Evolutionary conservation across 2,113 vertebrate genomes (phyloP).

Genomic region (Ploceus nigricollis): DNA sequence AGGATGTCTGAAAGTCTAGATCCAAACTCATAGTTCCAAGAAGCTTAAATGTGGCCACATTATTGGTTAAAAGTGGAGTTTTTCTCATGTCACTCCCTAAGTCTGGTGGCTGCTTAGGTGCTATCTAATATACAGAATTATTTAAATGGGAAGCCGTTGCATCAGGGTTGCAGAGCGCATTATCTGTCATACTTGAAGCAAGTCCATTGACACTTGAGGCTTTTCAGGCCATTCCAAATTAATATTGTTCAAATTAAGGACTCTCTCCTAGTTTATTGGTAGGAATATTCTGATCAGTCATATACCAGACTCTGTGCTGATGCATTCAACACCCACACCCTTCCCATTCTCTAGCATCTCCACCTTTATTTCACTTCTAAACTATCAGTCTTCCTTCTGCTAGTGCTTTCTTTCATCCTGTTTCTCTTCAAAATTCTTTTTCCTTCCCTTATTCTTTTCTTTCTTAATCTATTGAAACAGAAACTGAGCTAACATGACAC

Average conservation of each 20-base stretch:
- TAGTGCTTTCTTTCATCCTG: not conserved
- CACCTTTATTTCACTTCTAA: not conserved
- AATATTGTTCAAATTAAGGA: not conserved
- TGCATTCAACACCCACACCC: not conserved
- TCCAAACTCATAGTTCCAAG: not conserved
- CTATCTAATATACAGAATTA: not conserved
- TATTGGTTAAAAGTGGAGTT: not conserved
- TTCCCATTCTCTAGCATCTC: not conserved
- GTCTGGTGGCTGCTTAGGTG: not conserved
- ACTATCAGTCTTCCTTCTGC: not conserved
- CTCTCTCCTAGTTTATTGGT: not conserved
- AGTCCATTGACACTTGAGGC: not conserved
- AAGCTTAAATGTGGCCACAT: not conserved
- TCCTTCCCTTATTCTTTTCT: not conserved
- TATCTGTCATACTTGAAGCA: not conserved
- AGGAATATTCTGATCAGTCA: not conserved
- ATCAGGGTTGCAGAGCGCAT: accelerated
- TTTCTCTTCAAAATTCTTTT: not conserved
- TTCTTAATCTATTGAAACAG: not conserved
- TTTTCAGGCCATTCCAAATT: not conserved
- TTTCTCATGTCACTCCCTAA: not conserved
- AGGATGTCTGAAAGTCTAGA: not conserved
- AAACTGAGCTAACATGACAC: not conserved
- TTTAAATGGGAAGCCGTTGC: not conserved
- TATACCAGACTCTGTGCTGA: not conserved